Base-by-base conservation (phyloP, 2,113 vertebrate genomes). In the Loxodonta africana region DNA sequence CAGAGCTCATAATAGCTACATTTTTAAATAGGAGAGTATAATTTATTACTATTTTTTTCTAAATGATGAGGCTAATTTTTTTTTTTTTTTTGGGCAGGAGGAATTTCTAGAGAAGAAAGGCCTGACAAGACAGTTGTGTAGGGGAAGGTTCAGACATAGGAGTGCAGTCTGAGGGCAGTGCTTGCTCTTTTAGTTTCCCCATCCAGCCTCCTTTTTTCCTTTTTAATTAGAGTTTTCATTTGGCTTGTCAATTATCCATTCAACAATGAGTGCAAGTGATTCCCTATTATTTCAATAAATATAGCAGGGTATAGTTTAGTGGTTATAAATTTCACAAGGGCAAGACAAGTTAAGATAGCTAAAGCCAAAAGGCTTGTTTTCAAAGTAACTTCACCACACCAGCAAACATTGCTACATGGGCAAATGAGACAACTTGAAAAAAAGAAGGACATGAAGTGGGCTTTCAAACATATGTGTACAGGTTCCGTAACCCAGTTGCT, bases 71-170 rank as follows among this genome's bases (percentile, higher is more conserved):
- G 44, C 17, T 77, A 3, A 25, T 81, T 11, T 46, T 3, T 83
- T 60, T 78, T 78, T 67, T 44, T 2, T 87, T 73, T 83, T 80
- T 69, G 46, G 15, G 7, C 20, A 44, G 17, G 37, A 17, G 8
- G 48, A 33, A 46, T 60, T 74, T 77, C 51, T 21, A 63, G 89
- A 51, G 57, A 51, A 48, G 41, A 76, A 37, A 26, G 30, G 25
- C 5, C 17, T 48, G 48, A 15, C 4, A 28, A 12, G 8, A 51
- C 28, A 1, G 1, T 0, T 57, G 14, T 4, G 6, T 76, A 73
- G 41, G 65, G 53, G 15, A 57, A 6, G 21, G 14, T 4, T 17
- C 44, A 73, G 48, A 30, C 37, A 8, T 0, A 15, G n/a, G 4
- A 2, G 30, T 8, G 26, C 30, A 21, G 12, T 51, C 53, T 30